Evolutionary conservation across 2,888 invertebrate species (phyloP), one percentile per base, ranked within the genome.

Genomic region (Zelleria hepariella): DNA sequence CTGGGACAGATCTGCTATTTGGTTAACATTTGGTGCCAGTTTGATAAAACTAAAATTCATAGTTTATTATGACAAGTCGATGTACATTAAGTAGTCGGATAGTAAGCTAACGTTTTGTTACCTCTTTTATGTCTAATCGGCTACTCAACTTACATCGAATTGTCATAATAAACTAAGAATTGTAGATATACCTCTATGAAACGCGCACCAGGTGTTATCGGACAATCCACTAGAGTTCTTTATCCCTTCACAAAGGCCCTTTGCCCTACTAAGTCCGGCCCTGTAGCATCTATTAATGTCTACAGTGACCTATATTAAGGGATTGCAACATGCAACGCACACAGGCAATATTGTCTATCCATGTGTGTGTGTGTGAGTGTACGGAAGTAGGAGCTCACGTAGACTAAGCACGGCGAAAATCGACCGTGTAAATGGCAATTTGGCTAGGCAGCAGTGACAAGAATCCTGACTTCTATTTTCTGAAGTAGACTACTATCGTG

Each of bases 281-380:
- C 87, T 83, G 85, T 68, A 7, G 80, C 83, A 80, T 87, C 87
- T 87, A 87, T 87, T 85, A 87, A 77, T 81, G 78, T 79, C 78
- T 78, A 74, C 70, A 69, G 73, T 78, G 87, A 80, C 87, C 87
- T 85, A 86, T 86, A 80, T 87, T 75, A 42, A 87, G 86, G 87
- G 85, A 86, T 87, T 87, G 84, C 87, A 82, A 85, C 87, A 87
- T 78, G 81, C 82, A 80, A 81, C 75, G 69, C 78, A 65, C 77
- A 76, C 70, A 71, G 60, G 66, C 60, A 53, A 60, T 47, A 59
- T 54, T 57, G 32, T 55, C 61, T 21, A 20, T 49, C 10, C 51
- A 23, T 51, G 51, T 51, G 51, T 51, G 21, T 10, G 23, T 23
- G 21, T 4, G 0, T 20, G 6, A 20, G 51, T 21, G 51, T 51